Conservation (phyloP, 2,113 vertebrate species). For the Calidris pugnax region DNA sequence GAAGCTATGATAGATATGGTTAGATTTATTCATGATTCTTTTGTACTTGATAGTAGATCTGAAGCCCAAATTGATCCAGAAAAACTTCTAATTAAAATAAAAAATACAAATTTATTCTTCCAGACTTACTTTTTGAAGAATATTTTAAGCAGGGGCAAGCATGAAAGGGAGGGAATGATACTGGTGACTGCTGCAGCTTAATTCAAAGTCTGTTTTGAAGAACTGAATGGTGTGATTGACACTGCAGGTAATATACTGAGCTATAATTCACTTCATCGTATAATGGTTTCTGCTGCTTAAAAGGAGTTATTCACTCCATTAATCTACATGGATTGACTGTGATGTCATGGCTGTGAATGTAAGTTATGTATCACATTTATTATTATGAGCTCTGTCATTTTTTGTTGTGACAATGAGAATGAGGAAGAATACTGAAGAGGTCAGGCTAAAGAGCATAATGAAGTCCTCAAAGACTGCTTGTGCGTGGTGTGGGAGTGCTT, state of each 20-base stretch:
- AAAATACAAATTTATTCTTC: not conserved
- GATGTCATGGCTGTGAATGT: not conserved
- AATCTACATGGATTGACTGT: not conserved
- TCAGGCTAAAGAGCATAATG: not conserved
- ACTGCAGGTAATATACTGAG: not conserved
- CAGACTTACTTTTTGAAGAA: not conserved
- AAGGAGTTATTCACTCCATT: not conserved
- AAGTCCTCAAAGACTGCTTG: not conserved
- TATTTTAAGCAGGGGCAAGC: not conserved
- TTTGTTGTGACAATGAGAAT: not conserved
- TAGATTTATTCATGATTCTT: not conserved
- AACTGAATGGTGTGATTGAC: not conserved
- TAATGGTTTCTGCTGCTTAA: constrained; percentile 15
- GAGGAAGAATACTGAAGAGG: not conserved
- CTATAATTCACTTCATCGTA: not conserved
- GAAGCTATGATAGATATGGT: not conserved
- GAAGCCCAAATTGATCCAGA: not conserved
- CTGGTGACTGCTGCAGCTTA: not conserved
- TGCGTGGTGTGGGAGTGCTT: not conserved
- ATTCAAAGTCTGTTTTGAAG: not conserved
- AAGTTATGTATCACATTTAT: not conserved
- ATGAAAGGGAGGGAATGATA: not conserved
- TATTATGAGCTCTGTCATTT: not conserved
- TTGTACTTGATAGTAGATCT: not conserved
- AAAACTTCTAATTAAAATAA: not conserved